Evolutionary conservation across 2,113 vertebrate species (phyloP).

Genomic region (Rutilus rutilus): DNA sequence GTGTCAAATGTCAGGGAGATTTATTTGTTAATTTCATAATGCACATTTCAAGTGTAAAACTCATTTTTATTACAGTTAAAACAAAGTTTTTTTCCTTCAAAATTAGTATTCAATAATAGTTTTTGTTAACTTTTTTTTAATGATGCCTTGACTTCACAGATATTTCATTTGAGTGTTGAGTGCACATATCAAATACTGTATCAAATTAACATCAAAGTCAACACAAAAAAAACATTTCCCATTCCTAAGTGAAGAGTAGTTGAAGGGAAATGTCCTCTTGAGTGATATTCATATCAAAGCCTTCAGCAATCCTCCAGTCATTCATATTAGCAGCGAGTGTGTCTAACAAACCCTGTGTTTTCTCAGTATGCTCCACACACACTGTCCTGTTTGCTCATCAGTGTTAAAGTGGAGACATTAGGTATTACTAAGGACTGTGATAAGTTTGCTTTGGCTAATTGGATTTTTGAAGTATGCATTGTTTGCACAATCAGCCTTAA

Average conservation of each 20-base stretch:
- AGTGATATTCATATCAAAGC: neutral
- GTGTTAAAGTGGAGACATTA: slow-evolving; percentile 48
- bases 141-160: neutral
- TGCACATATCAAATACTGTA: neutral
- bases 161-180: neutral
- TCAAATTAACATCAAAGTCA: neutral
- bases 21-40: neutral
- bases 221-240: neutral
- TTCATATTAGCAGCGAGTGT: neutral
- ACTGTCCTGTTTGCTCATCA: slow-evolving; percentile 39
- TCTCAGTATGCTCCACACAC: slow-evolving; percentile 25
- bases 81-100: neutral
- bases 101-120: neutral
- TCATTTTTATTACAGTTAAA: neutral
- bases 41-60: neutral
- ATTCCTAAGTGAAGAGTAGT: neutral
- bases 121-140: neutral
- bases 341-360: neutral
- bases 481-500: slow-evolving; percentile 59
- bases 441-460: slow-evolving; percentile 68
- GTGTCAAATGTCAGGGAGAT: neutral
- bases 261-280: neutral
- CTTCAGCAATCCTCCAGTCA: neutral
- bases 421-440: slow-evolving; percentile 59
- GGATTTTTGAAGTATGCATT: slow-evolving; percentile 66